Percentiles rank a stretch among this genome's conserved stretches.
Conservation (phyloP, 2,888 invertebrate genomes). For the Germaria angustata region DNA sequence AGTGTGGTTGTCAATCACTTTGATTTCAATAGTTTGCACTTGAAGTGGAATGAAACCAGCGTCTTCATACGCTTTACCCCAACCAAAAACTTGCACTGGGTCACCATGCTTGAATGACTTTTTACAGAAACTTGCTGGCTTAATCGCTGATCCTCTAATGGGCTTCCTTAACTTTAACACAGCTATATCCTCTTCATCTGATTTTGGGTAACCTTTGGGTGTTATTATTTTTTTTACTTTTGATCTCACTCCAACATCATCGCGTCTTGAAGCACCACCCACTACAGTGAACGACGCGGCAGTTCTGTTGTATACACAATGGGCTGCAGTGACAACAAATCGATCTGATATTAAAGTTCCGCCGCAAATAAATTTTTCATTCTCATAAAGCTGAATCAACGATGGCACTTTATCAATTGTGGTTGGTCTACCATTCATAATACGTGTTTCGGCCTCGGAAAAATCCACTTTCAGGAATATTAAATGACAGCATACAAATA, state of each 20-base stretch:
- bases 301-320: not conserved
- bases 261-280: not conserved
- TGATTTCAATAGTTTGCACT: too few relatives aligned
- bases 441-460: not conserved
- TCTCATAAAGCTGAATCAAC: not conserved
- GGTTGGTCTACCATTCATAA: not conserved
- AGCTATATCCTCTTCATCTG: not conserved
- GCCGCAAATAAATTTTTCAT: not conserved
- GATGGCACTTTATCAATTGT: not conserved
- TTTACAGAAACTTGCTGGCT: not conserved
- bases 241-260: not conserved
- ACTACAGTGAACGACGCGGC: not conserved
- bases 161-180: not conserved
- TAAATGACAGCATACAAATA: not conserved
- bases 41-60: not conserved
- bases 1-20: too few relatives aligned
- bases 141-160: not conserved
- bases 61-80: not conserved
- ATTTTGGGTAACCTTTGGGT: not conserved
- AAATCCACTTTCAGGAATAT: not conserved
- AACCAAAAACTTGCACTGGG: not conserved
- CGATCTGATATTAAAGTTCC: not conserved
- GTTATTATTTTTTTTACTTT: not conserved
- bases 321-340: not conserved
- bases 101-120: not conserved